Evolutionary conservation across 30 jellyfish, hydroid and myxozoan species (phyloP), one percentile per base, ranked within the genome.

Genomic region (Turritopsis dohrnii): DNA sequence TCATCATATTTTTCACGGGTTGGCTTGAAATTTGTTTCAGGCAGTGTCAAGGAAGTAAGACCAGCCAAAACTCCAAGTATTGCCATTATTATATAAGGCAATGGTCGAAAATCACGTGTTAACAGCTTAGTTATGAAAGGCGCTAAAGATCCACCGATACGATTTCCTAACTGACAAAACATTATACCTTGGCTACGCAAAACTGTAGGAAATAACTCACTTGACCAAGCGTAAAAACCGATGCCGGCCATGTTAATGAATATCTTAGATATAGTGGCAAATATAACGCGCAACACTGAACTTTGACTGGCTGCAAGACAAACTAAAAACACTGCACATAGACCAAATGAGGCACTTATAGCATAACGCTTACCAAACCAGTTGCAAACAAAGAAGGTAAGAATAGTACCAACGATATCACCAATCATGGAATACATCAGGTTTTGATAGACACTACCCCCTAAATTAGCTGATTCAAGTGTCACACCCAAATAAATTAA

Each of bases 1-100:
- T 74, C 83, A n/a, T 74, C 65, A 23, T 74, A 74, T 74, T 74
- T 29, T 30, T 74, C 83, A n/a, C 83, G 28, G 7, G 83, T 74
- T 0, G 83, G 65, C 60, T 74, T 74, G 0, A 74, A 27, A 23
- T 21, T 20, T 1, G 65, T 74, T 23, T 74, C 83, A 16, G 83
- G 83, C 27, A 74, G n/a, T 0, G 31, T 23, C 83, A 74, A 23
- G 16, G 54, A 26, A 22, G 31, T 7, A 16, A 74, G 53, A 13
- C 54, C 17, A 16, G 65, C 83, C 53, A 29, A 26, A 22, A 74
- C 21, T 8, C 54, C 16, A 21, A 30, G 17, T n/a, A 27, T 52
- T 9, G 65, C 52, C 83, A 74, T 74, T 7, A 74, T 74, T 20
- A 74, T 23, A 21, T 7, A 74, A 16, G 83, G 83, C n/a, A 74